Evolutionary conservation across 2,797 vertebrate genomes (phyloP), one percentile per base, ranked within the genome.

Genomic region (Setipinna tenuifilis): DNA sequence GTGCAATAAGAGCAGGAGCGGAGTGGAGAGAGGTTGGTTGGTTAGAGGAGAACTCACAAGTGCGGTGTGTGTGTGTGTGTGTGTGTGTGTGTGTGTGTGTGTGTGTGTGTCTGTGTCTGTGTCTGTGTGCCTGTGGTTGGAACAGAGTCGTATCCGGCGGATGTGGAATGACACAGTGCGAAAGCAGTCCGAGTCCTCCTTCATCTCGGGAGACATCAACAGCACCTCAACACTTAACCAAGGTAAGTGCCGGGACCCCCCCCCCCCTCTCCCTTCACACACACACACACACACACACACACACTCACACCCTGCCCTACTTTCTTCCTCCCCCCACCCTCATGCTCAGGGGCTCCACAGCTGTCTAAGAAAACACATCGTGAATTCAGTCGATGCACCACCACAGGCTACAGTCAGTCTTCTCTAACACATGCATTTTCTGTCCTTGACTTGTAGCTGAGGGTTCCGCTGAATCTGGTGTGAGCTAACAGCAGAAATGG

Each of bases 201-300:
- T 99, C 96, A 99, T 99, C 97, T 99, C 98, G 90, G 98, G 98
- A 97, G 98, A 99, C 97, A 99, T 99, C 96, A 99, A 99, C 97
- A 99, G 98, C 96, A 98, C 98, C 95, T 99, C 98, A 94, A 98
- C 98, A 48, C 97, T 99, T 95, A 99, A 99, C 96, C 98, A 99
- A 98, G 98, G 98, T 99, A 95, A 97, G 96, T 95, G 83, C 78
- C 48, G 41, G n/a, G 83, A 87, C 86, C 87, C 84, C 85, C 2
- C 82, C 84, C 89, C 89, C 89, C 58, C 35, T 88, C 84, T 90
- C 88, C 82, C 50, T 10, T 10, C 50, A 54, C 50, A 54, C 50
- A 54, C 50, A 54, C 50, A 54, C 50, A 54, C 50, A 54, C 50
- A 54, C 50, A 54, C 50, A 54, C 50, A 54, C 50, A 54, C 50